Conservation (phyloP, 2,113 vertebrate species). For the Ictalurus furcatus region DNA sequence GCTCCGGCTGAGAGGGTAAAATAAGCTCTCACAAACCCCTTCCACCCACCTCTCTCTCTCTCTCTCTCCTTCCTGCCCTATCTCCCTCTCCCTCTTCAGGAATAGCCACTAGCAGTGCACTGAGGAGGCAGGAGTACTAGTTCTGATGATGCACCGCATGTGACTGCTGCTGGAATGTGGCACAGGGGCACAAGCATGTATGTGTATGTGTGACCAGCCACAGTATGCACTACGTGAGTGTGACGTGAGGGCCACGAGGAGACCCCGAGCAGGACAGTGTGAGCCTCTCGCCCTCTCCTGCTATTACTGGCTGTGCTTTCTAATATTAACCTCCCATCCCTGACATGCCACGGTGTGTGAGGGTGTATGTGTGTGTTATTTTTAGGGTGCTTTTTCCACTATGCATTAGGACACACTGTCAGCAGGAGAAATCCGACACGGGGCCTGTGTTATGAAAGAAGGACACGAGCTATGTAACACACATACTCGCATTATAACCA, state of each 20-base stretch:
- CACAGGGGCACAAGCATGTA: constrained; percentile 17
- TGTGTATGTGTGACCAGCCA: constrained; percentile 65
- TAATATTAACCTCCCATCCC: constrained; percentile 50
- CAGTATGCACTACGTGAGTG: constrained; percentile 43
- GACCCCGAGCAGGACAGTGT: constrained; percentile 47
- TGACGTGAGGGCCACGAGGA: constrained; percentile 63
- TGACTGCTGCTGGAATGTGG: constrained; percentile 62
- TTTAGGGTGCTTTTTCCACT: constrained; percentile 55
- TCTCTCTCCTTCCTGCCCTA: constrained; percentile 1
- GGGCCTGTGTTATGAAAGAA: constrained; percentile 31
- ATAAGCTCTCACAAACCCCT: constrained; percentile 60
- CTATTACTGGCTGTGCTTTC: constrained; percentile 52
- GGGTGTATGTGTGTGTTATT: constrained; percentile 44
- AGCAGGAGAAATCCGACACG: constrained; percentile 15
- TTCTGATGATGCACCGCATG: constrained; percentile 59
- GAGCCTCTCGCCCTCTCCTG: constrained; percentile 1
- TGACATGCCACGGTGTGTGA: constrained; percentile 31
- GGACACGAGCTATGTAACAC: constrained; percentile 20
- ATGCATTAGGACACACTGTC: constrained; percentile 35
- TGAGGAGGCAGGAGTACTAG: background rate
- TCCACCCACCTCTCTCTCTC: constrained; percentile 30
- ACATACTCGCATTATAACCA: constrained; percentile 7
- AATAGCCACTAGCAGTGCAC: constrained; percentile 13
- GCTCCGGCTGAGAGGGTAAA: constrained; percentile 61
- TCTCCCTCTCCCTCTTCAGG: constrained; percentile 22